Evolutionary conservation across 2,888 invertebrate genomes (phyloP), one percentile per base, ranked within the genome.

Genomic region (Napeogenes inachia): DNA sequence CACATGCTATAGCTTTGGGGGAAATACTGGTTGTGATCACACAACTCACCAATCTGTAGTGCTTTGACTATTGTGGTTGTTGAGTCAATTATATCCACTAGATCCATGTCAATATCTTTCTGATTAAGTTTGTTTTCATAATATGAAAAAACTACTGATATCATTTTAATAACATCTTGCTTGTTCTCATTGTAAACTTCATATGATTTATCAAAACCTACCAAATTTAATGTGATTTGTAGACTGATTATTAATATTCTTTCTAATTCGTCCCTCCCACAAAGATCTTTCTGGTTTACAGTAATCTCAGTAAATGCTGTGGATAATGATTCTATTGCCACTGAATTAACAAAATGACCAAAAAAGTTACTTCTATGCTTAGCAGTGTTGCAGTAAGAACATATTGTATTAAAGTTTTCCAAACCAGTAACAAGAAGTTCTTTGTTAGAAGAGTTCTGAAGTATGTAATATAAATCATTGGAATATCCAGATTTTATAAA

Each of bases 361-460:
- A 80, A 84, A 69, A 86, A 90, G 13, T 78, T 75, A n/a, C 68
- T 70, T 68, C 82, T 72, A 38, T 73, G 74, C 13, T 73, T 76
- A 8, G 84, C 81, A 59, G 73, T 77, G 58, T 88, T 86, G 61
- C 86, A 85, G 64, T 83, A 82, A 57, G 91, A 87, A 72, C 91
- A 89, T 8, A 93, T 76, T 38, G 92, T 92, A 72, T 92, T 92
- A 4, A 93, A 78, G 50, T 92, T 92, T 74, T 94, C 93, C 55
- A 94, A 80, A 0, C 92, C 89, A 60, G 91, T 91, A 2, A 89
- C 73, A 10, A 94, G 73, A 2, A 94, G 81, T 21, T 92, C 91
- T 69, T 87, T 89, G 76, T 94, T 95, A 12, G 93, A 93, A 0
- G 96, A 96, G 80, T 95, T 96, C 61, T 91, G 91, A 62, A 97